A percentile compares a stretch with the other conserved stretches of the same genome.
Conservation (phyloP, 2,888 invertebrate species). For the Dioctria linearis region DNA sequence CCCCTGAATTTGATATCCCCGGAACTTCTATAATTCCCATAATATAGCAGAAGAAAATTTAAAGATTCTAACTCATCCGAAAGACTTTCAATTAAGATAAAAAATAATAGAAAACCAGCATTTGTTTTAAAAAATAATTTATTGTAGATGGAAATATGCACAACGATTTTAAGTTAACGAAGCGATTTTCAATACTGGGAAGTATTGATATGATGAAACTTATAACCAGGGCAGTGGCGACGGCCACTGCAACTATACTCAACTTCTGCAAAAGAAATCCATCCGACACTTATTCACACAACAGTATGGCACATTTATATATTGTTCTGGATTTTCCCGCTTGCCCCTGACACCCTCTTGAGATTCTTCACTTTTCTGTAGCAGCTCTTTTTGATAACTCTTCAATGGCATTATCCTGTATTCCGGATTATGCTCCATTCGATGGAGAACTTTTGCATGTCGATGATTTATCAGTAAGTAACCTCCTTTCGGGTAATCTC, state of each 20-base stretch:
- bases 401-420: slow-evolving; percentile 39
- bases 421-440: slow-evolving; percentile 35
- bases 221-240: neutral
- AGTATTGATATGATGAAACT: slow-evolving; percentile 13
- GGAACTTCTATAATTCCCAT: too few relatives aligned
- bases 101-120: too few relatives aligned
- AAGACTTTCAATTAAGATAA: neutral
- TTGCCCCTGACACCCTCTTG: slow-evolving; percentile 27
- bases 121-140: slow-evolving; percentile 45
- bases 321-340: slow-evolving; percentile 24
- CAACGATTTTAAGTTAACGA: slow-evolving; percentile 38
- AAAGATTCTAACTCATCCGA: too few relatives aligned
- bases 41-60: too few relatives aligned
- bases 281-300: slow-evolving; percentile 49
- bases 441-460: slow-evolving; percentile 41
- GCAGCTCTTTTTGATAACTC: slow-evolving; percentile 23
- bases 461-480: slow-evolving; percentile 38
- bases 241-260: neutral
- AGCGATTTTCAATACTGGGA: slow-evolving; percentile 36
- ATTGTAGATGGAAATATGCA: slow-evolving; percentile 46
- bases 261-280: slow-evolving; percentile 49
- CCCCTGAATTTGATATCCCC: too few relatives aligned
- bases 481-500: slow-evolving; percentile 49
- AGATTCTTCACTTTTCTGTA: neutral
- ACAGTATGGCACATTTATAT: slow-evolving; percentile 46